A percentile compares a stretch with the other conserved stretches of the same genome.
Conservation (phyloP, 1,140 invertebrate species). For the Bombus fervidus region DNA sequence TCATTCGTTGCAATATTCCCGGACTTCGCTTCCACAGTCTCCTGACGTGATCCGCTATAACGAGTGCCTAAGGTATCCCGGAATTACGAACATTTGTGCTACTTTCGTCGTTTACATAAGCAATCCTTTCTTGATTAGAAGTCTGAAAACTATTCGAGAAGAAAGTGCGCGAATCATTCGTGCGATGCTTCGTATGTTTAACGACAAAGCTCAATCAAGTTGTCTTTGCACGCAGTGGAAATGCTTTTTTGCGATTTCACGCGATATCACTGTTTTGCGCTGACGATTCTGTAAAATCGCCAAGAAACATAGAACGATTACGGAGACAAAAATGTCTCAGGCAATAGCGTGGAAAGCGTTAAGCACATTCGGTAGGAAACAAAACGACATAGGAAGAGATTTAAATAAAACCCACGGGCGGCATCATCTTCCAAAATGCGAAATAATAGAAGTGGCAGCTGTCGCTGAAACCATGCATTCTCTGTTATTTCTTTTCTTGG, state of each 20-base stretch:
- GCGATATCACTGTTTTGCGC: fast-evolving
- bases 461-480: conserved; percentile 21
- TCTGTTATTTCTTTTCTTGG: conserved; percentile 9
- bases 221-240: background rate
- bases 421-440: conserved; percentile 52
- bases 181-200: background rate
- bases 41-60: conserved; percentile 42
- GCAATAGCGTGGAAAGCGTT: conserved; percentile 15
- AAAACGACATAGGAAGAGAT: conserved; percentile 37
- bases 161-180: background rate
- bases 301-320: background rate
- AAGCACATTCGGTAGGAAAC: conserved; percentile 20
- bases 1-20: conserved; percentile 68
- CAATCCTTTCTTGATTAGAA: background rate
- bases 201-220: background rate
- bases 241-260: background rate
- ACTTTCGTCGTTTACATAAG: background rate
- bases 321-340: conserved; percentile 5
- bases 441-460: conserved; percentile 61
- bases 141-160: background rate
- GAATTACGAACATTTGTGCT: conserved; percentile 19
- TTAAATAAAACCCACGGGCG: conserved; percentile 43
- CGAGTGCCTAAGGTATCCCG: conserved; percentile 42
- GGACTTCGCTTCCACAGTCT: conserved; percentile 36
- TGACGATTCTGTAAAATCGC: background rate